Evolutionary conservation across 2,113 vertebrate species (phyloP), one percentile per base, ranked within the genome.

Genomic region (Cepphus grylle): DNA sequence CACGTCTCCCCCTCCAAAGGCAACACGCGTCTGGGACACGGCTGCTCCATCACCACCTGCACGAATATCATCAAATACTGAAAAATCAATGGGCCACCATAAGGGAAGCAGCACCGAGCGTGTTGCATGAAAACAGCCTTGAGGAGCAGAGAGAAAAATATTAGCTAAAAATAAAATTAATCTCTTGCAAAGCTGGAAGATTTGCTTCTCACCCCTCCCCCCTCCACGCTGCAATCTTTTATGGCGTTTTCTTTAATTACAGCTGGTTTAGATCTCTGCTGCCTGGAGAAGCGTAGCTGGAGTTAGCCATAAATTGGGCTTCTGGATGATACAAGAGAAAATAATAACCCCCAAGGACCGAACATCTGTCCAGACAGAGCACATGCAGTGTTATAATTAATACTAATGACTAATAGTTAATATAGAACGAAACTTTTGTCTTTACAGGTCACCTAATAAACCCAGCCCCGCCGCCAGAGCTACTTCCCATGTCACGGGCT

Each of bases 91-190:
- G 74, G 81, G 74, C n/a, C 42, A 8, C 78, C 26, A 36, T 14
- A 26, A 76, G 53, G 71, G 94, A 52, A 90, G 87, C 90, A 42
- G 93, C 70, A 52, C 30, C 15, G 78, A 86, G n/a, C 0, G 1
- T 15, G 93, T 49, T 88, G 79, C 85, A 81, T 6, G 42, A 66
- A 88, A 88, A 86, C 62, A 88, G 93, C 93, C 94, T 77, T 27
- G 81, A 95, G 93, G 85, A 92, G n/a, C 42, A 66, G 66, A 34
- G 56, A 13, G 66, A 65, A 83, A 92, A 89, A 82, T 20, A 76
- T 53, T 61, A 95, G 81, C 90, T 93, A 94, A 96, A 96, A 93
- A 90, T 90, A 86, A 94, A 95, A 94, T 83, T 52, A 91, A 90
- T 92, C 90, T 93, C 81, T 93, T 5, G 53, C 71, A 88, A 86